phyloP scores from a whole-genome alignment of 2,888 invertebrate species.

The Scaptomyza parva region DNA sequence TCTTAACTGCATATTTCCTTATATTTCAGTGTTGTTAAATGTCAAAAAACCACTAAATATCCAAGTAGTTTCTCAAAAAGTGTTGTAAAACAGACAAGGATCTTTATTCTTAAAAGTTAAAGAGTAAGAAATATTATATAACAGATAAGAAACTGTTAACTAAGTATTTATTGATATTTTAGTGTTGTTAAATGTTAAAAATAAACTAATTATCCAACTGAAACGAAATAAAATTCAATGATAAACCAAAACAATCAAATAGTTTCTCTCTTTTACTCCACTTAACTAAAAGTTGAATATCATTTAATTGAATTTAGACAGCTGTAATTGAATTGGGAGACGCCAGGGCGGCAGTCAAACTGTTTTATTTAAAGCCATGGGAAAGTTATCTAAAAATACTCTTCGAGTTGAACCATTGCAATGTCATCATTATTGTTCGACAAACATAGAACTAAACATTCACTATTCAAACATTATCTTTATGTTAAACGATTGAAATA shows the following conservation, averaged over 20 bases:
- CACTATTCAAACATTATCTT: background rate
- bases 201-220: too few relatives aligned
- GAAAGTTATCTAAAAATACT: conserved; percentile 26
- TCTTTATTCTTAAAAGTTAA: too few relatives aligned
- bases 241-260: background rate
- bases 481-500: conserved; percentile 46
- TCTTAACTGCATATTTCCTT: background rate
- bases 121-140: background rate
- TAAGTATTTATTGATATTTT: background rate
- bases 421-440: conserved; percentile 10
- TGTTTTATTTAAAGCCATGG: background rate
- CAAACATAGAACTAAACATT: too few relatives aligned
- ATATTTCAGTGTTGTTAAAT: background rate
- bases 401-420: conserved; percentile 6
- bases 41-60: background rate
- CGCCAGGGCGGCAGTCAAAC: background rate
- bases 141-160: background rate
- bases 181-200: background rate
- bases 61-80: background rate
- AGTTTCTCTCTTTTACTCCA: background rate
- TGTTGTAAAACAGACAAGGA: background rate
- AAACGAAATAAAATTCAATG: too few relatives aligned
- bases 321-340: conserved; percentile 5
- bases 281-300: background rate
- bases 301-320: background rate